These are phyloP conservation scores for Tachyglossus aculeatus DNA, from an alignment of 2,797 vertebrate genomes.

Conservation along the genomic window DNA sequence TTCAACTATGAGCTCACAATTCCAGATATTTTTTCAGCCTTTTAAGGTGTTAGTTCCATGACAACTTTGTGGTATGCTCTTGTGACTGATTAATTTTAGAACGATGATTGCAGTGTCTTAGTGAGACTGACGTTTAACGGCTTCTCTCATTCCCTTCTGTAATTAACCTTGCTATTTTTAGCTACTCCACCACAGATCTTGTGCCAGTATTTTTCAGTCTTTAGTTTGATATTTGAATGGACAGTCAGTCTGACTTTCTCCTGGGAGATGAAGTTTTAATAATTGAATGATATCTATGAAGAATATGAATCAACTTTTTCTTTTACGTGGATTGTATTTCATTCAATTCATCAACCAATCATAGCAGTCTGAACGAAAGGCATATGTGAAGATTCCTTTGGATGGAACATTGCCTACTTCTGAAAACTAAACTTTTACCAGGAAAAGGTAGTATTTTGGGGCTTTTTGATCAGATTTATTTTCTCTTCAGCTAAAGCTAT, in stretches of 20 bases:
- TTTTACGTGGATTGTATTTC: constrained; percentile 36
- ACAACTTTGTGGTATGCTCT: constrained; percentile 47
- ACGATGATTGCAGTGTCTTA: constrained; percentile 39
- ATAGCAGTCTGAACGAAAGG: constrained; percentile 22
- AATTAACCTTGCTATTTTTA: constrained; percentile 68
- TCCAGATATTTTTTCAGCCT: constrained; percentile 42
- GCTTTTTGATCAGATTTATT: constrained; percentile 28
- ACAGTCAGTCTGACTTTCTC: constrained; percentile 23
- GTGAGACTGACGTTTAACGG: constrained; percentile 35
- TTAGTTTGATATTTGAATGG: constrained; percentile 46
- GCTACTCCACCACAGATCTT: constrained; percentile 32
- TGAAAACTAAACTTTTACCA: constrained; percentile 41
- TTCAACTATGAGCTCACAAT: not conserved
- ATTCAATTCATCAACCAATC: constrained; percentile 44
- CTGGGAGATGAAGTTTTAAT: constrained; percentile 22
- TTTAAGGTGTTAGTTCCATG: constrained; percentile 53
- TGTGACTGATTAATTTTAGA: constrained; percentile 65
- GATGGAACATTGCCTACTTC: not conserved
- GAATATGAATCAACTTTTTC: constrained; percentile 1
- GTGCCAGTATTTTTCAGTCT: constrained; percentile 15
- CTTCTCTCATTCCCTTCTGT: constrained; percentile 13
- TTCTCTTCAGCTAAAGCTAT: constrained; percentile 35
- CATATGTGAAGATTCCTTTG: constrained; percentile 15
- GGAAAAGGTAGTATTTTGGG: constrained; percentile 39
- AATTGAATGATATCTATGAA: constrained; percentile 36